Percentiles rank a stretch among this genome's conserved stretches.
Conservation (phyloP, 35 echinoderm and acorn worm genomes). For the Patiria miniata region DNA sequence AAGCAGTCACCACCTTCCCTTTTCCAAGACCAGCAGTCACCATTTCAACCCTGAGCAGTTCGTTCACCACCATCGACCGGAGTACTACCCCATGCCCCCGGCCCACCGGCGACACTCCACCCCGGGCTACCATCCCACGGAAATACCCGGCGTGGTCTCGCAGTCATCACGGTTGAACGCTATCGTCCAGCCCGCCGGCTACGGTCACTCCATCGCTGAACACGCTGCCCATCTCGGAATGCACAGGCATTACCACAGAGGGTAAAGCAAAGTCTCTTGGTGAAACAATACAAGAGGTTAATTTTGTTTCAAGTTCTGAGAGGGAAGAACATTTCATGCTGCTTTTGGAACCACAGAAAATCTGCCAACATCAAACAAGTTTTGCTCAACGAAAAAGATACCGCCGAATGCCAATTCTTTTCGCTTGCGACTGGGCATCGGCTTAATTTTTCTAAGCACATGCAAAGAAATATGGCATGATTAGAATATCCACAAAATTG, state of each 20-base stretch:
- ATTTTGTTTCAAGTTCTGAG: background rate
- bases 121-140: background rate
- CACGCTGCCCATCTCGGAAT: background rate
- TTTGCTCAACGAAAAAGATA: too few species aligned
- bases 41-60: background rate
- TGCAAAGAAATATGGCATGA: too few species aligned
- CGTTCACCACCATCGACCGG: background rate
- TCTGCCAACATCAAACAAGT: too few species aligned
- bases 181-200: conserved; percentile 67
- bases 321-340: background rate
- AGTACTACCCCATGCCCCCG: background rate
- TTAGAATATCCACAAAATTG: too few species aligned
- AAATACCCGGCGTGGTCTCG: background rate
- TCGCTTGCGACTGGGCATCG: too few species aligned
- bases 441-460: too few species aligned
- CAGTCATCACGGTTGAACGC: conserved; percentile 18
- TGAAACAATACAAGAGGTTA: background rate
- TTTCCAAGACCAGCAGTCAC: background rate
- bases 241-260: conserved; percentile 10
- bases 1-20: background rate
- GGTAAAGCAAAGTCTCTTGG: background rate
- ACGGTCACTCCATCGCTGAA: conserved; percentile 61
- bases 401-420: too few species aligned
- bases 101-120: background rate
- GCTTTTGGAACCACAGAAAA: background rate